Conservation (phyloP, 2,888 invertebrate genomes). For the Orthosia gracilis region DNA sequence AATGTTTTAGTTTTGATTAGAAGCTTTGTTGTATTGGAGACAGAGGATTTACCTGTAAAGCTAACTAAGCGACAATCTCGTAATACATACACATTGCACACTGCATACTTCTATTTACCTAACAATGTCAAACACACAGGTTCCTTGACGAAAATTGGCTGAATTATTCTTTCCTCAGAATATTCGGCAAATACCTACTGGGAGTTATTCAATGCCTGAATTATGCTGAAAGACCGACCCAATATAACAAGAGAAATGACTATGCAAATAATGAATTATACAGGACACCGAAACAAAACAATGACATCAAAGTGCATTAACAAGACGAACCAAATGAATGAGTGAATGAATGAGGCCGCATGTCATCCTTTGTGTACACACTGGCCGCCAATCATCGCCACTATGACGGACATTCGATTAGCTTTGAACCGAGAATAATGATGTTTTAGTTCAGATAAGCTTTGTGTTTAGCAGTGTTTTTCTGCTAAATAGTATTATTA, state of each 20-base stretch:
- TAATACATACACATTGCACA: no score
- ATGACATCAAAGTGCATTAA: conserved; percentile 42
- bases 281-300: conserved; percentile 27
- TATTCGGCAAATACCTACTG: no score
- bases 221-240: neutral
- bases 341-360: conserved; percentile 48
- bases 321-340: conserved; percentile 25
- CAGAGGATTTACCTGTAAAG: neutral
- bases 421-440: conserved; percentile 35
- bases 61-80: neutral
- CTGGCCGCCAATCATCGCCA: conserved; percentile 52
- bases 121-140: no score
- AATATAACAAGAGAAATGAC: neutral
- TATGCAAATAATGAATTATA: conserved; percentile 27
- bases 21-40: neutral
- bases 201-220: no score
- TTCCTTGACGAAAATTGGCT: neutral
- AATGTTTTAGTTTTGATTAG: conserved; percentile 15
- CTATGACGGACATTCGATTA: conserved; percentile 60
- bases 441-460: conserved; percentile 20
- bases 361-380: conserved; percentile 43
- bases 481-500: no score
- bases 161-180: no score
- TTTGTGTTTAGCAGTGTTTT: no score
- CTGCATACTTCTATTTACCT: no score